Evolutionary conservation across 2,888 invertebrate species (phyloP), one percentile per base, ranked within the genome.

Genomic region (Folsomia candida): DNA sequence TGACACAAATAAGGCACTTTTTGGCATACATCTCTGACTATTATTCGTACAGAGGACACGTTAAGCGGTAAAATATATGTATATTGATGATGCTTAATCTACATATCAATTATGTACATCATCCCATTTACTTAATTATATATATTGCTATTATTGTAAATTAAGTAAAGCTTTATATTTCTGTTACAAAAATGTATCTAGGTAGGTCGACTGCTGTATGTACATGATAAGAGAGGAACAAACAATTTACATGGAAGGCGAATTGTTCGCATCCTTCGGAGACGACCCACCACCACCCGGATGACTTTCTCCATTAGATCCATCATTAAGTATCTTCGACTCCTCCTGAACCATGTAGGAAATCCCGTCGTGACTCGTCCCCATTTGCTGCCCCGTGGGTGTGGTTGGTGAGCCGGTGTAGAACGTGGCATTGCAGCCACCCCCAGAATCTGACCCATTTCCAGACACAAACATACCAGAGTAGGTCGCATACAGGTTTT

Each of bases 331-430:
- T 26, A 78, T 77, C 54, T 78, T 77, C 9, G 9, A 11, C 9
- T 47, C 47, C 22, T 78, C 76, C 60, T 78, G 76, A 11, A 77
- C 76, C 57, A 78, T 77, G 29, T 74, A 77, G 60, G 77, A 78
- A 26, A 76, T 77, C 51, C 77, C 27, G 63, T 77, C 77, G 61
- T 78, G 76, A 24, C 74, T 68, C 51, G 74, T 70, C 24, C 68
- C 71, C 57, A 75, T 74, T 47, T 76, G 75, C 14, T 70, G 73
- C 14, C 51, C 24, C n/a, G 6, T 6, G 6, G 70, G 57, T 11
- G 70, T 67, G 20, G 72, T 60, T 54, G 74, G 51, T 2, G 75
- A 64, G n/a, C 64, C 51, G 18, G 78, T 62, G 51, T 77, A 78
- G 61, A 78, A 78, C 2, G 75, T 71, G 2, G 76, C 69, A 9